Evolutionary conservation across 1,140 invertebrate genomes (phyloP), one percentile per base, ranked within the genome.

Genomic region (Drosophila pallidifrons): DNA sequence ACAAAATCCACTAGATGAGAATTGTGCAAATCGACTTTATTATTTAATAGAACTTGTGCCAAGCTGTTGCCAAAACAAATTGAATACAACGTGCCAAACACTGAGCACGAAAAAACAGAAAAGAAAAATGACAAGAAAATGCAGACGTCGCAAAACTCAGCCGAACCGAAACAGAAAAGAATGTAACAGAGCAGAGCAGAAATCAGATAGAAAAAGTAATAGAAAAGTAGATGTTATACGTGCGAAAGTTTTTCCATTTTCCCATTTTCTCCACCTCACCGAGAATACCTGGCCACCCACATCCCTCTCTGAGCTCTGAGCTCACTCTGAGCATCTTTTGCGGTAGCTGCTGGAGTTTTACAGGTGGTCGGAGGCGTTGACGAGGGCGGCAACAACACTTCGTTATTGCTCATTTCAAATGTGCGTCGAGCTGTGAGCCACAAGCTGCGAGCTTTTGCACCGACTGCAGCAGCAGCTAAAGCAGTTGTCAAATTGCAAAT

Each of bases 191-290:
- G 68, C 52, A 70, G 63, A 80, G 61, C 52, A 70, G 79, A 82
- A 75, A 78, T 71, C 63, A 72, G 47, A 51, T 64, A 49, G 51
- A 47, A 61, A 79, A 88, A 72, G 80, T 88, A 87, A 80, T 88
- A 83, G 85, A 79, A 90, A 86, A 88, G 85, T 79, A 73, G 75
- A 90, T 81, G 74, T 79, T 85, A 79, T 85, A 90, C 85, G 85
- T 89, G 85, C 72, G 46, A 90, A 89, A 89, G 85, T 89, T 89
- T 89, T 89, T 85, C 86, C 85, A 89, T 89, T 89, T 89, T 89
- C 82, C 67, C 63, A 89, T 89, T 90, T 90, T 83, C 82, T 70
- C 59, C 45, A 73, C 43, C 45, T 45, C 10, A 38, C 1, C 20
- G 10, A 20, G 49, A 15, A 30, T 75, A 63, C 72, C 72, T 75